Conservation (phyloP, 1,140 invertebrate genomes). For the Leptonema lineaticorne region DNA sequence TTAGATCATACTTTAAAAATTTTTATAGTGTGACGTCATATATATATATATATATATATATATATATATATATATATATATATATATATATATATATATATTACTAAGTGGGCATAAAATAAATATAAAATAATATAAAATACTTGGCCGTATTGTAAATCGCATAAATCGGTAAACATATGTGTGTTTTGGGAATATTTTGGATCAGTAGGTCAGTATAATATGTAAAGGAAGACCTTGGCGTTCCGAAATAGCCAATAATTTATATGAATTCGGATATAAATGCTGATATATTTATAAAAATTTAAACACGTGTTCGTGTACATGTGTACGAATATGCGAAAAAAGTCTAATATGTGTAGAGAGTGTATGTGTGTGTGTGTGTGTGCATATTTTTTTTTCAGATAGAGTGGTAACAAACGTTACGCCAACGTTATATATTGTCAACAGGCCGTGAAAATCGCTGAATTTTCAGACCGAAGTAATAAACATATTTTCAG, state of each 20-base stretch:
- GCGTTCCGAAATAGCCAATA: constrained; percentile 18
- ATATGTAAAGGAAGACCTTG: constrained; percentile 29
- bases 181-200: constrained; percentile 14
- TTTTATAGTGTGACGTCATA: too few relatives aligned
- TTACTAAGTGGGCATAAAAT: too few relatives aligned
- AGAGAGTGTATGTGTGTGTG: not conserved
- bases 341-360: too few relatives aligned
- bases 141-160: not conserved
- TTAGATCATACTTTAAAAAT: too few relatives aligned
- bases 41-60: too few relatives aligned
- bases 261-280: constrained; percentile 23
- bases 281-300: constrained; percentile 21
- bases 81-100: too few relatives aligned
- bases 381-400: too few relatives aligned
- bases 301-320: too few relatives aligned
- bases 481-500: not conserved
- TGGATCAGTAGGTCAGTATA: constrained; percentile 29
- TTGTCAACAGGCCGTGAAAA: not conserved
- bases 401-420: too few relatives aligned
- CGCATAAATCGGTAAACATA: constrained; percentile 14
- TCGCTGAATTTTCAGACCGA: not conserved
- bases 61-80: too few relatives aligned
- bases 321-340: too few relatives aligned
- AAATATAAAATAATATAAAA: not conserved
- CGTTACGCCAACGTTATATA: constrained; percentile 7